Evolutionary conservation across 2,888 invertebrate species (phyloP).

Genomic region (Parnassius smintheus): DNA sequence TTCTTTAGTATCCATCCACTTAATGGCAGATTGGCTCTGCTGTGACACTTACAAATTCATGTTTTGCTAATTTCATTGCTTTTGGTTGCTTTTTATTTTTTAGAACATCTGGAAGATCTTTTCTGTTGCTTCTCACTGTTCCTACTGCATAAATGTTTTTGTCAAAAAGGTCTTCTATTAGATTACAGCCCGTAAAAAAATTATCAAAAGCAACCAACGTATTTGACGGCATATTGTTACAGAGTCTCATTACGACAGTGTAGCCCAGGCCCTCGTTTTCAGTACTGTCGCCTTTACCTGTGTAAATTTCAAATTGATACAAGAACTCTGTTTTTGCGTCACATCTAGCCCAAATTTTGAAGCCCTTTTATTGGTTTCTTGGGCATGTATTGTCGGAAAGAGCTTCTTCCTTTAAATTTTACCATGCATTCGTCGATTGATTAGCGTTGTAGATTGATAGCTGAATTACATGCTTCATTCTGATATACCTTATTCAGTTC

Average conservation of each 20-base stretch:
- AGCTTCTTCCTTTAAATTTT: constrained; percentile 31
- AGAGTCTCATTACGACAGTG: constrained; percentile 34
- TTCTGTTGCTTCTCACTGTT: constrained; percentile 38
- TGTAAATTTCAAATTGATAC: constrained; percentile 37
- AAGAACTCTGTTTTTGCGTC: constrained; percentile 33
- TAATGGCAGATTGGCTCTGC: constrained; percentile 35
- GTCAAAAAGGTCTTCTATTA: constrained; percentile 36
- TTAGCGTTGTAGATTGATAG: no score
- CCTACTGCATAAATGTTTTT: constrained; percentile 38
- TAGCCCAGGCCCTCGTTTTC: constrained; percentile 35
- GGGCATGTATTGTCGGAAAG: constrained; percentile 35
- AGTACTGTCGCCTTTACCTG: constrained; percentile 34
- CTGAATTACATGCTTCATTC: constrained; percentile 19
- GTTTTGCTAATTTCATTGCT: constrained; percentile 36
- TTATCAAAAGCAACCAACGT: constrained; percentile 43
- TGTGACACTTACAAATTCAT: constrained; percentile 38
- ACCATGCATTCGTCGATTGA: constrained; percentile 35
- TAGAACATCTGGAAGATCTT: constrained; percentile 37
- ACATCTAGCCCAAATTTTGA: constrained; percentile 28
- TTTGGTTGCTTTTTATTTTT: constrained; percentile 34
- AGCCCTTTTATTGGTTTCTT: constrained; percentile 16
- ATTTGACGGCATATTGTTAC: constrained; percentile 32
- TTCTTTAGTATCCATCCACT: constrained; percentile 37
- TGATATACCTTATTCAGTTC: constrained; percentile 28
- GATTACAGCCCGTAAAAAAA: constrained; percentile 38